Base-by-base conservation (phyloP, 2,888 invertebrate genomes). In the Operophtera brumata region DNA sequence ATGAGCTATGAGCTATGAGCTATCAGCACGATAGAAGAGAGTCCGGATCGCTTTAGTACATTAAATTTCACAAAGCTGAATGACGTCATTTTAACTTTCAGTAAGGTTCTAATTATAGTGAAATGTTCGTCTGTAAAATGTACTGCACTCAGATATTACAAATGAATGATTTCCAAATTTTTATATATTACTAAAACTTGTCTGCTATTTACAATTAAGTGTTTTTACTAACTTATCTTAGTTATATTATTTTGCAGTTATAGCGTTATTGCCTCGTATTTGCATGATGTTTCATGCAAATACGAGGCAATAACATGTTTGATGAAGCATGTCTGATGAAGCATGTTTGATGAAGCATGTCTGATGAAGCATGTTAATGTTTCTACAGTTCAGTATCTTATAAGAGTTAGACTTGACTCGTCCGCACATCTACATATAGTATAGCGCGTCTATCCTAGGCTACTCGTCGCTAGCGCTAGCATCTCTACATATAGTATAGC, bases 271-370 rank as follows among this genome's bases (percentile, higher is more conserved):
- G 46, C 49, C 49, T 54, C 4, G 13, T 34, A 10, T 40, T 25
- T 55, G 51, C 56, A 56, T 56, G 56, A 47, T 26, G 8, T 12
- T 26, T 51, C 56, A 56, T 56, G 56, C 26, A n/a, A n/a, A n/a
- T n/a, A n/a, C n/a, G n/a, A n/a, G n/a, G n/a, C 26, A 7, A 26
- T 7, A 26, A 26, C 26, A 7, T 26, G 26, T 8, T 7, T 26
- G 26, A 26, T 26, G 8, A 26, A 26, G 26, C 26, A 26, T 26
- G 26, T n/a, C n/a, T n/a, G n/a, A n/a, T n/a, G n/a, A n/a, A 26
- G 8, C 26, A 7, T 26, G 26, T 8, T 7, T 26, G 26, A 26
- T 26, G 8, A 26, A 26, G 26, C 26, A 26, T 26, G 26, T n/a
- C n/a, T n/a, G n/a, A n/a, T n/a, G n/a, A n/a, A 26, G 8, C 26